These are phyloP conservation scores for Acarapis woodi DNA, from an alignment of 1,140 invertebrate genomes.

Conservation along the genomic window DNA sequence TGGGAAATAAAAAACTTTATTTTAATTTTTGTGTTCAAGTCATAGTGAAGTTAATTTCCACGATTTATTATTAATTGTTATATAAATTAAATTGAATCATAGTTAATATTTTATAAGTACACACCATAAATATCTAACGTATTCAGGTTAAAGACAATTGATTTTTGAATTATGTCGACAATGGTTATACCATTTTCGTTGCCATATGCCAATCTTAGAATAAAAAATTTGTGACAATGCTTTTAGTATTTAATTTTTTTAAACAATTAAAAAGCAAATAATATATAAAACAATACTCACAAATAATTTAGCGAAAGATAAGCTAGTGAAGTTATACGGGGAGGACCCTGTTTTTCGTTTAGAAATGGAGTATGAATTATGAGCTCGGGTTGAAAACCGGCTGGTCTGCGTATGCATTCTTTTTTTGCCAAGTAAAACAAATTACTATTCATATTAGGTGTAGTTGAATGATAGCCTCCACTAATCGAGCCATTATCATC, in stretches of 20 bases:
- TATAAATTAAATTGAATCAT: no score
- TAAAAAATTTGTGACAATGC: neutral
- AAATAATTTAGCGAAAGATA: constrained; percentile 82
- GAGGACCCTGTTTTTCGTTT: constrained; percentile 36
- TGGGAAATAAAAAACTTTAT: constrained; percentile 12
- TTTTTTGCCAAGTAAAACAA: constrained; percentile 27
- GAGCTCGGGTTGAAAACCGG: constrained; percentile 79
- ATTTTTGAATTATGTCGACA: constrained; percentile 72
- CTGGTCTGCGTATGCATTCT: constrained; percentile 42
- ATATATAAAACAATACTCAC: constrained; percentile 18
- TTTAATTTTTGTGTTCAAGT: no score
- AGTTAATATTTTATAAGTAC: constrained; percentile 7
- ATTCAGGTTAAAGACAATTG: constrained; percentile 41
- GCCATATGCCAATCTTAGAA: constrained; percentile 54
- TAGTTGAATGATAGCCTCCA: no score
- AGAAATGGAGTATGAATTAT: constrained; percentile 61
- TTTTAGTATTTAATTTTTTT: neutral
- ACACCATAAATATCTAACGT: constrained; percentile 51
- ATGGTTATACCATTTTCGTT: constrained; percentile 78
- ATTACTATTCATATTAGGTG: neutral
- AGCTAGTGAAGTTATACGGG: constrained; percentile 54
- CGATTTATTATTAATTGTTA: no score
- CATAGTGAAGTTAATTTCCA: no score
- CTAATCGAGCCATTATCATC: constrained; percentile 1
- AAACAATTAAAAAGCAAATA: neutral